These are phyloP conservation scores for Typhlichthys subterraneus DNA, from an alignment of 2,797 vertebrate genomes.

Conservation along the genomic window DNA sequence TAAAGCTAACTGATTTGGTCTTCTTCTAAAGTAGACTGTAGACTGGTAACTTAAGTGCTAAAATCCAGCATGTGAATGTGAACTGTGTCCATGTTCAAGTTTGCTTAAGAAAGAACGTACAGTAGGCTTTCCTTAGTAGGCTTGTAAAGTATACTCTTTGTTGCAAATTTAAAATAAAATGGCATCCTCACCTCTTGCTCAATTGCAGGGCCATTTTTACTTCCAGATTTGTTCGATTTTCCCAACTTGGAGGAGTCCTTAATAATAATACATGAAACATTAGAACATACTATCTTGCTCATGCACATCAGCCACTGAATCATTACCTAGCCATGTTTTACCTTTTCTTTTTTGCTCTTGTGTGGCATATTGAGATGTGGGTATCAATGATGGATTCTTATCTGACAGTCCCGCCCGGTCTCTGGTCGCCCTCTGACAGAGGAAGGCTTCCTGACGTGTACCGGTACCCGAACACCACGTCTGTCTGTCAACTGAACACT, in stretches of 20 bases:
- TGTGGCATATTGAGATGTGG: conserved; percentile 68
- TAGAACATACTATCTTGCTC: background rate
- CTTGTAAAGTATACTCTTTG: background rate
- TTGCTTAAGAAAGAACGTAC: background rate
- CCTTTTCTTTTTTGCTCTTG: conserved; percentile 77
- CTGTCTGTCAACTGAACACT: conserved; percentile 26
- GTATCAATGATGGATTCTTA: conserved; percentile 28
- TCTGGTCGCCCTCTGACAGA: conserved; percentile 1
- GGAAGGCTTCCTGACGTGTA: conserved; percentile 2
- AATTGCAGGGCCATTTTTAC: conserved; percentile 65
- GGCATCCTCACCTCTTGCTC: conserved; percentile 65
- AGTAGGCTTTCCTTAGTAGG: background rate
- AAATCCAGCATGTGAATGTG: too few species aligned
- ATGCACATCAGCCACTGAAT: background rate
- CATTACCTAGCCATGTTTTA: conserved; percentile 25
- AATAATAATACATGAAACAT: conserved; percentile 1
- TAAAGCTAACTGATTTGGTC: background rate
- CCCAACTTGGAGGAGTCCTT: conserved; percentile 70
- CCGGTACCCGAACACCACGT: conserved; percentile 4
- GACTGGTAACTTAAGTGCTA: background rate
- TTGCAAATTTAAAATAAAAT: conserved; percentile 8
- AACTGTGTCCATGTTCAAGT: background rate
- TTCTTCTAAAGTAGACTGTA: background rate
- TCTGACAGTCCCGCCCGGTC: conserved; percentile 28
- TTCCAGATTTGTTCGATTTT: conserved; percentile 67